A percentile compares a stretch with the other conserved stretches of the same genome.
These are phyloP conservation scores for Lucilia sericata DNA, from an alignment of 1,140 invertebrate genomes.

Conservation along the genomic window DNA sequence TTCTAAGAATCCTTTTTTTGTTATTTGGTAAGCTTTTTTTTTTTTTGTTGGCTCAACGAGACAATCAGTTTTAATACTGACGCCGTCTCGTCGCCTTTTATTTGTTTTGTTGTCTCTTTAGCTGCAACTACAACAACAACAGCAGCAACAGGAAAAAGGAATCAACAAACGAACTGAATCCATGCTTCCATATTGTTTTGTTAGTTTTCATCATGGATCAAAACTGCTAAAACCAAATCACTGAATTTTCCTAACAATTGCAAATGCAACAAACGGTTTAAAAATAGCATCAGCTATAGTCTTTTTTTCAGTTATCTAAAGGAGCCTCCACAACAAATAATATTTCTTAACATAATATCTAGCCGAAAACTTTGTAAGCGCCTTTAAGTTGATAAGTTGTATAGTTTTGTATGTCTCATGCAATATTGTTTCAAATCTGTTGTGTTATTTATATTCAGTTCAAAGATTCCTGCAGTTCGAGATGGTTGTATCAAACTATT, in stretches of 20 bases:
- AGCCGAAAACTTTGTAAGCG: not conserved
- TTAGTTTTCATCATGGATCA: constrained; percentile 22
- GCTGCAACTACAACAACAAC: not conserved
- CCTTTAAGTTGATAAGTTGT: too few relatives aligned
- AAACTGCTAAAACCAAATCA: not conserved
- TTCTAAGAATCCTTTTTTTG: constrained; percentile 42
- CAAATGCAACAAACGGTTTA: too few relatives aligned
- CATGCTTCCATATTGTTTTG: constrained; percentile 1
- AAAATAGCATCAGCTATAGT: too few relatives aligned
- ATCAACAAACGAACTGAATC: not conserved
- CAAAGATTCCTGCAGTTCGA: too few relatives aligned
- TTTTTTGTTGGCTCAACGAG: constrained; percentile 28
- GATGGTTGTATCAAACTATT: too few relatives aligned
- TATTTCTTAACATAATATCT: not conserved
- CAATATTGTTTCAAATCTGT: too few relatives aligned
- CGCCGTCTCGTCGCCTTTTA: constrained; percentile 42
- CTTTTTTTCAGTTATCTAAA: not conserved
- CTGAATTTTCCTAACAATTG: not conserved
- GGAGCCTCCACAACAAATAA: not conserved
- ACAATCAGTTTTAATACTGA: constrained; percentile 44
- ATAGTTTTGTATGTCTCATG: too few relatives aligned
- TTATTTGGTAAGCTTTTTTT: not conserved
- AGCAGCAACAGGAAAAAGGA: not conserved
- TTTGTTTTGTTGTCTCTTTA: constrained; percentile 24
- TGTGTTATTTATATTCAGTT: too few relatives aligned